Conservation (phyloP, 2,888 invertebrate species). For the Phania funesta region DNA sequence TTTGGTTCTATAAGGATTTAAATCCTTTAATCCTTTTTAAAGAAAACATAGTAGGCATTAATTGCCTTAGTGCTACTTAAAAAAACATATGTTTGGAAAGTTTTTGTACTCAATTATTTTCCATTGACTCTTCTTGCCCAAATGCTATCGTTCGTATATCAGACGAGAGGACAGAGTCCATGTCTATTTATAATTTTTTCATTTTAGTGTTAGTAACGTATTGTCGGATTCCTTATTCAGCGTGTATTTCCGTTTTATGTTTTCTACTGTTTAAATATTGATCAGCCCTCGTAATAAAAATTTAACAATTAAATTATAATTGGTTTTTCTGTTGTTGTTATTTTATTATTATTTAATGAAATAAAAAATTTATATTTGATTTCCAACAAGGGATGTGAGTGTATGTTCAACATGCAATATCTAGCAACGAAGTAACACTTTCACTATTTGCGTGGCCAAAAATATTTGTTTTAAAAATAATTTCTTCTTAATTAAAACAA, state of each 20-base stretch:
- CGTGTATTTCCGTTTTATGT: background rate
- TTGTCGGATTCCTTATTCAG: too few relatives aligned
- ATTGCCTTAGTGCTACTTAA: too few relatives aligned
- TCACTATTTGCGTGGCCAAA: slow-evolving; percentile 5
- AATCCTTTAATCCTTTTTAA: too few relatives aligned
- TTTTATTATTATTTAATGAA: slow-evolving; percentile 53
- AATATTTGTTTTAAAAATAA: background rate
- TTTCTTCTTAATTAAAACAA: background rate
- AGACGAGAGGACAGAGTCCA: too few relatives aligned
- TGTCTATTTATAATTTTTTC: too few relatives aligned
- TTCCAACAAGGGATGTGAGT: slow-evolving; percentile 31
- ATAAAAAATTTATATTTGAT: slow-evolving; percentile 35
- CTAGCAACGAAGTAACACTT: slow-evolving; percentile 33
- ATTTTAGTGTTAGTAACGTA: too few relatives aligned
- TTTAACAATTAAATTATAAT: slow-evolving; percentile 30
- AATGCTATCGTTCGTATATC: too few relatives aligned
- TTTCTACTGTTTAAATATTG: background rate
- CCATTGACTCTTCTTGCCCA: too few relatives aligned
- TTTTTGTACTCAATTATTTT: too few relatives aligned
- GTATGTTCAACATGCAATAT: slow-evolving; percentile 47
- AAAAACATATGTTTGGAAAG: too few relatives aligned
- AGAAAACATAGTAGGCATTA: too few relatives aligned
- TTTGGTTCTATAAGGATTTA: too few relatives aligned
- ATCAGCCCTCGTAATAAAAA: slow-evolving; percentile 22
- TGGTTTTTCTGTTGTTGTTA: background rate